Evolutionary conservation across 2,797 vertebrate species (phyloP).

Genomic region (Lutjanus campechanus): DNA sequence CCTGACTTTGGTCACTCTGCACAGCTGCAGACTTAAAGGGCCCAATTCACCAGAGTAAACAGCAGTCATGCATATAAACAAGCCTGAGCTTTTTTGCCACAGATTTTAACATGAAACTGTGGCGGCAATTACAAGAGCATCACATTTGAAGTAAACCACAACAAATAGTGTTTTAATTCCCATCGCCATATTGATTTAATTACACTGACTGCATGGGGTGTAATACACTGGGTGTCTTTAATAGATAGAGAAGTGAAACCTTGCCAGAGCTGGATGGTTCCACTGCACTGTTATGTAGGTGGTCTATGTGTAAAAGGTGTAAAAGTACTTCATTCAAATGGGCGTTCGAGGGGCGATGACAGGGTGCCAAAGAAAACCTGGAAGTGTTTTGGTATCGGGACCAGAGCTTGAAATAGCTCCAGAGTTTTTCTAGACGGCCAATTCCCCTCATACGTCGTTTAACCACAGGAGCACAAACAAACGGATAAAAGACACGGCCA

Average conservation of each 20-base stretch:
- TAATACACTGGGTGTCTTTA: constrained; percentile 63
- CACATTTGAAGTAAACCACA: constrained; percentile 56
- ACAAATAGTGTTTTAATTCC: constrained; percentile 50
- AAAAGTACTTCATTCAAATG: constrained; percentile 65
- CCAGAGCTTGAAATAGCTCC: constrained; percentile 80
- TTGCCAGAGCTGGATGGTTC: constrained; percentile 45
- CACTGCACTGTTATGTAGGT: constrained; percentile 60
- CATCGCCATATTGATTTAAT: constrained; percentile 57
- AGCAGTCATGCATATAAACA: constrained; percentile 72
- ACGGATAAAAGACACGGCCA: constrained; percentile 68
- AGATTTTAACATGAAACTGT: constrained; percentile 59
- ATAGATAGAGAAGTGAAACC: constrained; percentile 60
- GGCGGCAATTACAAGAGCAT: constrained; percentile 50
- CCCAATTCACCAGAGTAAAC: constrained; percentile 72
- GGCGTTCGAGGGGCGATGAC: constrained; percentile 59
- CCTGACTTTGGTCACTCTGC: constrained; percentile 74
- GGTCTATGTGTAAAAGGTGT: constrained; percentile 73
- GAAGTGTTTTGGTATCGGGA: constrained; percentile 75
- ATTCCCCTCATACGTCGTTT: constrained; percentile 60
- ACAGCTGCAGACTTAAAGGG: constrained; percentile 80
- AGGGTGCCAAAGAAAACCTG: constrained; percentile 83
- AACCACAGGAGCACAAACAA: constrained; percentile 77
- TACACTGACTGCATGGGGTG: constrained; percentile 38
- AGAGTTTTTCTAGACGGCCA: constrained; percentile 70
- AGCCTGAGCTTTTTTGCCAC: constrained; percentile 25